These are phyloP conservation scores for Agriopis aurantiaria DNA, from an alignment of 2,888 invertebrate species.

Conservation along the genomic window DNA sequence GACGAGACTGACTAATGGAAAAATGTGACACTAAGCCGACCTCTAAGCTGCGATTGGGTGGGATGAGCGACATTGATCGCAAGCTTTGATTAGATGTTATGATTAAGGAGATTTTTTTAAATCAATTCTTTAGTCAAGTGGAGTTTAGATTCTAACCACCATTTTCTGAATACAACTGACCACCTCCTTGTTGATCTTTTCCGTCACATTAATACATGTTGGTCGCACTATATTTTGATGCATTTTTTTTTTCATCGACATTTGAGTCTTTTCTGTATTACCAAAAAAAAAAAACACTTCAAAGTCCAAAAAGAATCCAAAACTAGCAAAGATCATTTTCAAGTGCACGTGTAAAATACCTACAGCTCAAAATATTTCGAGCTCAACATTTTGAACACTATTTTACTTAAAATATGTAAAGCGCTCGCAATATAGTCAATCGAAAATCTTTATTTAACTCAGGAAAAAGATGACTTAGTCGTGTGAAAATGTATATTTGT, in stretches of 20 bases:
- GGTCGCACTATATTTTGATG: too few relatives aligned
- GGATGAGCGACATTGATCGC: constrained; percentile 57
- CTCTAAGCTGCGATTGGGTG: constrained; percentile 68
- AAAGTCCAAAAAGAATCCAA: too few relatives aligned
- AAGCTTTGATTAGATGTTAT: constrained; percentile 30
- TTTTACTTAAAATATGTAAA: constrained; percentile 32
- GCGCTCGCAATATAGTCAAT: constrained; percentile 35
- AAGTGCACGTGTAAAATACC: background rate
- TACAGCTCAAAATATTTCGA: background rate
- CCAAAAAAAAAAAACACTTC: too few relatives aligned
- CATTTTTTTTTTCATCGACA: too few relatives aligned
- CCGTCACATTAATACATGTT: too few relatives aligned
- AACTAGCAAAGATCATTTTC: too few relatives aligned
- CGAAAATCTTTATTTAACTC: constrained; percentile 45
- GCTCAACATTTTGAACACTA: background rate
- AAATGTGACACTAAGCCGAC: constrained; percentile 74
- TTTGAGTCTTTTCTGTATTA: too few relatives aligned
- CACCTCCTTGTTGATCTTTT: too few relatives aligned
- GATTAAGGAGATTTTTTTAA: too few relatives aligned
- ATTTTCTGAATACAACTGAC: too few relatives aligned
- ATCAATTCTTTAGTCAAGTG: too few relatives aligned
- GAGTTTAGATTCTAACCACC: too few relatives aligned
- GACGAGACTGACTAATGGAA: constrained; percentile 75
- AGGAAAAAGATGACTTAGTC: constrained; percentile 33
- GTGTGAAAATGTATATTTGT: constrained; percentile 44